A percentile compares a stretch with the other conserved stretches of the same genome.
Conservation (phyloP, 2,797 vertebrate genomes). For the Halcyon leucocephala region DNA sequence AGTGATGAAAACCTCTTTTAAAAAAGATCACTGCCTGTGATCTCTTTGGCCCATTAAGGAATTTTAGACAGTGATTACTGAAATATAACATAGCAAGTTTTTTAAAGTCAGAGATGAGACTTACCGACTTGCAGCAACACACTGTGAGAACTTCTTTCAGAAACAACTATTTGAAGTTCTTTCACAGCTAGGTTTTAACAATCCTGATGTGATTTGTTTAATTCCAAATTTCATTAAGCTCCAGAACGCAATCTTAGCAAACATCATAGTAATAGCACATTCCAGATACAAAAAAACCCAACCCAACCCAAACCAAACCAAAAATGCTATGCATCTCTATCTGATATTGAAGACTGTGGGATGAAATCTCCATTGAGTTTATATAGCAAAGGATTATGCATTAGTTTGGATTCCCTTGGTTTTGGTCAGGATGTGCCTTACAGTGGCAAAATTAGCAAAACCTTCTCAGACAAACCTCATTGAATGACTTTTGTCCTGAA, state of each 20-base stretch:
- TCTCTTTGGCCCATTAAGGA: not conserved
- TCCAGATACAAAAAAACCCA: not conserved
- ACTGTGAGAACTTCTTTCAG: not conserved
- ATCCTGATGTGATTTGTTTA: not conserved
- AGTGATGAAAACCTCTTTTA: not conserved
- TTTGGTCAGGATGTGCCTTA: not conserved
- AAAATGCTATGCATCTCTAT: not conserved
- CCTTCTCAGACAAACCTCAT: not conserved
- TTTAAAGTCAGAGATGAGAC: not conserved
- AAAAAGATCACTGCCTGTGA: not conserved
- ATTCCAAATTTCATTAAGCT: constrained; percentile 19
- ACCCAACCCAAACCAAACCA: not conserved
- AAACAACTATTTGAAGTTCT: constrained; percentile 13
- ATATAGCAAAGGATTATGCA: not conserved
- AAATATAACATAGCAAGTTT: not conserved
- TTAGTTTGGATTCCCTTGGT: not conserved
- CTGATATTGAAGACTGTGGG: not conserved
- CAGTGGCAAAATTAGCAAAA: not conserved
- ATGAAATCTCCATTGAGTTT: not conserved
- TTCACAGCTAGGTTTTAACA: not conserved
- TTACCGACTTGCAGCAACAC: not conserved
- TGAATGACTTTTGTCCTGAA: not conserved
- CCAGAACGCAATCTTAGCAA: not conserved
- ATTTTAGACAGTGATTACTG: not conserved
- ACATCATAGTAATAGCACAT: not conserved